A percentile compares a stretch with the other conserved stretches of the same genome.
Conservation (phyloP, 2,113 vertebrate species). For the Clarias magur region DNA sequence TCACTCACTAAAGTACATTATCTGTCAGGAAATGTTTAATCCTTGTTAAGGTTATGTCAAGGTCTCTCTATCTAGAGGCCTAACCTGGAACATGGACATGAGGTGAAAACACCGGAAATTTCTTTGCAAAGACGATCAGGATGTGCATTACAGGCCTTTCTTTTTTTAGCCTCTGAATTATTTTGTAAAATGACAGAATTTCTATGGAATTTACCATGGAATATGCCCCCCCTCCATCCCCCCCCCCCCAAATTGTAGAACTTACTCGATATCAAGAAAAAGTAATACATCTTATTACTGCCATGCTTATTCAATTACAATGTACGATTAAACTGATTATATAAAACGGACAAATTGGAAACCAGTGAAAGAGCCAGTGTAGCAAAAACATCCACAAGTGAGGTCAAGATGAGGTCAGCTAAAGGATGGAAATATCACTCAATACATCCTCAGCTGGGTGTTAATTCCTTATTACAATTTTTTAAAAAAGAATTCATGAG, state of each 20-base stretch:
- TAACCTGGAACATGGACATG: background rate
- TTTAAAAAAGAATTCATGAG: background rate
- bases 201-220: background rate
- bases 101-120: background rate
- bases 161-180: background rate
- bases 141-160: background rate
- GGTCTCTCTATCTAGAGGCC: background rate
- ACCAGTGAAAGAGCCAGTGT: background rate
- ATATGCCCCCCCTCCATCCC: background rate
- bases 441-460: conserved; percentile 4
- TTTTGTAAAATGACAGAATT: background rate
- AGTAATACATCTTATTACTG: background rate
- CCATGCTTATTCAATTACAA: background rate
- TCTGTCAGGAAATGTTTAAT: background rate
- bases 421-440: conserved; percentile 35
- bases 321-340: background rate
- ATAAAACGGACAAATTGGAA: background rate
- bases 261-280: background rate
- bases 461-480: background rate
- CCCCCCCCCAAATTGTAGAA: background rate
- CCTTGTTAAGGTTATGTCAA: background rate
- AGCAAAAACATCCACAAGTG: background rate
- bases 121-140: background rate
- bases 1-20: too few species aligned
- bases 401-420: background rate